Evolutionary conservation across 1,140 invertebrate species (phyloP), one percentile per base, ranked within the genome.

Genomic region (Calephelis virginiensis): DNA sequence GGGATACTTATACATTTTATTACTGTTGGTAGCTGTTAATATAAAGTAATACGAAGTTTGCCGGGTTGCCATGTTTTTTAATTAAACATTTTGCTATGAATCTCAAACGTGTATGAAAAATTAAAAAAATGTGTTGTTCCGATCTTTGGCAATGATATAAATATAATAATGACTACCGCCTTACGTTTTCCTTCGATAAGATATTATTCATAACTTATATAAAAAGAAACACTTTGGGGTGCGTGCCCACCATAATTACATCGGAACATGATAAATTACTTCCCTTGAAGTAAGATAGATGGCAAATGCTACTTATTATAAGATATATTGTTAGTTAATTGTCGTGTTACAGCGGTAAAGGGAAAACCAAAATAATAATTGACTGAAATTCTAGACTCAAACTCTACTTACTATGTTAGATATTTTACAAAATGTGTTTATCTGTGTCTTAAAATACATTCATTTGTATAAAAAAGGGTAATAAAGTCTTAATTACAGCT

Each of bases 161-260:
- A 50, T 40, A 17, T 53, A 28, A 53, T 8, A 10, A 53, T 28
- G 10, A 28, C 10, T 53, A 28, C 17, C 14, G 14, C 8, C 9
- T 37, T 56, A 17, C 28, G 10, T 56, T 56, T 56, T 28, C 53
- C 53, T 12, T 28, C 53, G 17, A 56, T 11, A 12, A 10, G 28
- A 10, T 53, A 3, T 17, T 17, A 17, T 17, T 17, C 6, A 56
- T 56, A 56, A 56, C 7, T 17, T 17, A 17, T 28, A 28, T 8
- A 12, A 56, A 7, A n/a, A 6, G 53, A 12, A 53, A 53, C 17
- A 56, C 53, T 56, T 37, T 56, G 28, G 53, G 14, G 53, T 56
- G 53, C 53, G 53, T 56, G 53, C 53, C 17, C 53, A 56, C 53
- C 53, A 56, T 56, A 56, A 56, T 56, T 56, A 56, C 28, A 56